Percentiles rank a stretch among this genome's conserved stretches.
These are phyloP conservation scores for Pristionchus exspectatus DNA, from an alignment of 2,888 invertebrate genomes.

Conservation along the genomic window DNA sequence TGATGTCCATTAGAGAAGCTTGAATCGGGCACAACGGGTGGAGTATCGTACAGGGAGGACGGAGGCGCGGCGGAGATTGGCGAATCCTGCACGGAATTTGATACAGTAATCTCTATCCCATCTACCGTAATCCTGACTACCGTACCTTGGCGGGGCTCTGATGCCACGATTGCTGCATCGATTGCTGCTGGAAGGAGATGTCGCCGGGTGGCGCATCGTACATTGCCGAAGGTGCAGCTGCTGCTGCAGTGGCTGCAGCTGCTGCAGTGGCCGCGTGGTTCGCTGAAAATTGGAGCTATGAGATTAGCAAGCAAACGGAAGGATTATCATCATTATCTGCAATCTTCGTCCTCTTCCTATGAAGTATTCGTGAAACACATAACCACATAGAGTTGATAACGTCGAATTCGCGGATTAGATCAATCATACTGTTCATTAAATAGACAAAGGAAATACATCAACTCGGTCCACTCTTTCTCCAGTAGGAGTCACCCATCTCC, in stretches of 20 bases:
- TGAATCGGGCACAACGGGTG: constrained; percentile 52
- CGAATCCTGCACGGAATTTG: not conserved
- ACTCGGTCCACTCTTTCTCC: no score
- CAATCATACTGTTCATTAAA: no score
- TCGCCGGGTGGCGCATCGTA: constrained; percentile 51
- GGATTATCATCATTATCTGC: no score
- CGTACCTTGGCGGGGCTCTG: constrained; percentile 39
- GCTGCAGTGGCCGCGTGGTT: not conserved
- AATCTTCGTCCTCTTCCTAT: no score
- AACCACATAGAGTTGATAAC: not conserved
- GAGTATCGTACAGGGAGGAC: constrained; percentile 54
- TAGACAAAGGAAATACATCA: no score
- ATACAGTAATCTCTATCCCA: not conserved
- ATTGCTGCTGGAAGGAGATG: constrained; percentile 34
- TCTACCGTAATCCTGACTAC: not conserved
- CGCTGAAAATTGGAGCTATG: not conserved
- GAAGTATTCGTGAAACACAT: not conserved
- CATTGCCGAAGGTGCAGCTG: constrained; percentile 1
- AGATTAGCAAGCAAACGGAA: no score
- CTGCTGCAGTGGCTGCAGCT: not conserved
- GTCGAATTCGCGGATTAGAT: no score
- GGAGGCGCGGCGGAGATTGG: constrained; percentile 14
- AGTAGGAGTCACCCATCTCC: no score
- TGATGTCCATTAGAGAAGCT: constrained; percentile 49
- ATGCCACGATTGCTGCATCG: constrained; percentile 30